Percentiles rank a stretch among this genome's conserved stretches.
phyloP scores from a whole-genome alignment of 2,888 invertebrate genomes.

The Rutpela maculata region DNA sequence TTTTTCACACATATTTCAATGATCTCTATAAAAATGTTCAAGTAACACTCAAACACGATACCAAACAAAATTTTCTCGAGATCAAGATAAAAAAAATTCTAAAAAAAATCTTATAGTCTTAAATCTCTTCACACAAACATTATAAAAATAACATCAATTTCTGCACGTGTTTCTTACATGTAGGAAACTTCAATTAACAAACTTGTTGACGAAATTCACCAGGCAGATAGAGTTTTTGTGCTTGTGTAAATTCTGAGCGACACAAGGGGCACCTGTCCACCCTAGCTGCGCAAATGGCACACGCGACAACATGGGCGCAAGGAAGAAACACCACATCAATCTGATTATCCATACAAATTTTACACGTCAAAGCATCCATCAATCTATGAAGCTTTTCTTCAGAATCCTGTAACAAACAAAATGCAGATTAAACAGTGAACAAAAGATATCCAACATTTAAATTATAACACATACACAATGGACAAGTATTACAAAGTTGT shows the following conservation, averaged over 20 bases:
- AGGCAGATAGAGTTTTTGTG: constrained; percentile 84
- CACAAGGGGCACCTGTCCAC: constrained; percentile 87
- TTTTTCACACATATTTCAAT: constrained; percentile 34
- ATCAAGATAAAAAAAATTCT: constrained; percentile 41
- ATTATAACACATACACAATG: constrained; percentile 25
- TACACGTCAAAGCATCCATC: constrained; percentile 85
- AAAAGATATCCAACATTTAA: constrained; percentile 20
- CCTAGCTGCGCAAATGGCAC: constrained; percentile 84
- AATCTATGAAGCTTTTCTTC: constrained; percentile 76
- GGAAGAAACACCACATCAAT: constrained; percentile 91
- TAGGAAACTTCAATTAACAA: constrained; percentile 37
- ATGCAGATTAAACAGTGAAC: constrained; percentile 27
- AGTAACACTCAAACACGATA: neutral
- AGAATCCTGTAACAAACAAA: constrained; percentile 73
- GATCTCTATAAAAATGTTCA: constrained; percentile 8
- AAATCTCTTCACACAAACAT: constrained; percentile 45
- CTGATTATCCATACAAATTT: constrained; percentile 90
- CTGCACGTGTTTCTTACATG: neutral
- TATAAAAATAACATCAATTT: constrained; percentile 48
- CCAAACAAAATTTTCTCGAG: constrained; percentile 30
- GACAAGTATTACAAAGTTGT: too few relatives aligned
- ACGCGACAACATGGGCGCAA: constrained; percentile 92
- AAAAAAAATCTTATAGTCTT: constrained; percentile 48
- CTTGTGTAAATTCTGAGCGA: constrained; percentile 81
- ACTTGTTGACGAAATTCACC: constrained; percentile 75